A percentile compares a stretch with the other conserved stretches of the same genome.
Evolutionary conservation across 2,888 invertebrate genomes (phyloP).

Genomic region (Yponomeuta sedellus): DNA sequence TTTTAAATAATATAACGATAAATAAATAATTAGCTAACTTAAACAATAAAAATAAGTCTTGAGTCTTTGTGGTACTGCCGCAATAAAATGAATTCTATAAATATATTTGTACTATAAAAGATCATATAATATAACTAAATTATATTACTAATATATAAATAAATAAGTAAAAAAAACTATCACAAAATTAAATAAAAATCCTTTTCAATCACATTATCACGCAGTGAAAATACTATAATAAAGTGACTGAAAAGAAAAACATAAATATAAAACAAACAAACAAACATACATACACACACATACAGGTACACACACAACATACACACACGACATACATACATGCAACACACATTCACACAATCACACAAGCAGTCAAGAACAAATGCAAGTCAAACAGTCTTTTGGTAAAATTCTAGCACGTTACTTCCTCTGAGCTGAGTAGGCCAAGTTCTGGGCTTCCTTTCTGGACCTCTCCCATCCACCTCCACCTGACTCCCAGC

Average conservation of each 20-base stretch:
- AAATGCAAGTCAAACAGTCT: neutral
- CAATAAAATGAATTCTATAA: neutral
- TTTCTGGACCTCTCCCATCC: conserved; percentile 63
- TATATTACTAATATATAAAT: conserved; percentile 19
- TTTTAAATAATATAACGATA: conserved; percentile 17
- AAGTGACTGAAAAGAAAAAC: conserved; percentile 57
- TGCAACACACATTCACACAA: conserved; percentile 28
- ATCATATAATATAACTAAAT: too few relatives aligned
- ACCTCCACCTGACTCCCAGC: conserved; percentile 44
- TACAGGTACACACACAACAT: conserved; percentile 36
- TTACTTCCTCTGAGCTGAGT: conserved; percentile 56
- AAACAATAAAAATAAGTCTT: conserved; percentile 13
- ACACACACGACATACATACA: too few relatives aligned
- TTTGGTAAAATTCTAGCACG: conserved; percentile 18
- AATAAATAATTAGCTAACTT: conserved; percentile 14
- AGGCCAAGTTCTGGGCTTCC: conserved; percentile 58
- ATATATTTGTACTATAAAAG: conserved; percentile 17
- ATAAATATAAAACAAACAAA: conserved; percentile 27
- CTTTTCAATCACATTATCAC: conserved; percentile 56
- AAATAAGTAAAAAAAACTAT: conserved; percentile 15
- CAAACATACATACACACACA: conserved; percentile 31
- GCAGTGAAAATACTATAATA: conserved; percentile 21
- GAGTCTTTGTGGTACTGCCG: conserved; percentile 1
- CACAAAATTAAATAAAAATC: conserved; percentile 27
- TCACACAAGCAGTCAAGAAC: conserved; percentile 19